Conservation (phyloP, 2,797 vertebrate genomes). For the Gobionotothen gibberifrons region DNA sequence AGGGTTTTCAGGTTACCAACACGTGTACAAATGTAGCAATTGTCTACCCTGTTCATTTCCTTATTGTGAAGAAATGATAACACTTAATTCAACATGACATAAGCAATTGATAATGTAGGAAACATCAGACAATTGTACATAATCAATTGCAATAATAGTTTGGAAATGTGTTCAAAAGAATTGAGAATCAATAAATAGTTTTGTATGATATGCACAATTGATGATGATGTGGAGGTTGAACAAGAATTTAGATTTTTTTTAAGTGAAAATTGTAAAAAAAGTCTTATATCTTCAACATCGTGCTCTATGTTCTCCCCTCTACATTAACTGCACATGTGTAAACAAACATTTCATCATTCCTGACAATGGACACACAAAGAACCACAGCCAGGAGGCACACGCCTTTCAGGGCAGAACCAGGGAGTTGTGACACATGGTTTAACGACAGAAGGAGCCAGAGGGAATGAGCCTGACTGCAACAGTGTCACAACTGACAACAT, state of each 20-base stretch:
- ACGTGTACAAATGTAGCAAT: not conserved
- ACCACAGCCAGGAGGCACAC: slow-evolving; percentile 20
- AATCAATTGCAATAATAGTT: too few relatives aligned
- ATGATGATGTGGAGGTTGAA: too few relatives aligned
- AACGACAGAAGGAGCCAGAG: not conserved
- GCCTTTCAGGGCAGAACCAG: slow-evolving; percentile 1
- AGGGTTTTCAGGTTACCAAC: not conserved
- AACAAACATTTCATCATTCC: slow-evolving; percentile 22
- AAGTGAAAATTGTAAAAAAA: too few relatives aligned
- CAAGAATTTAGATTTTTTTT: too few relatives aligned
- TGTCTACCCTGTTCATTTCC: too few relatives aligned
- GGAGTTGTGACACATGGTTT: slow-evolving; percentile 9
- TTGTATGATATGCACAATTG: too few relatives aligned
- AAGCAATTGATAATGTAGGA: too few relatives aligned
- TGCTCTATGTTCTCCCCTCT: not conserved
- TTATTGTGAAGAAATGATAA: not conserved
- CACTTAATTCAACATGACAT: too few relatives aligned
- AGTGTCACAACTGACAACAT: slow-evolving; percentile 11
- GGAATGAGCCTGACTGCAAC: not conserved
- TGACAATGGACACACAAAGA: slow-evolving; percentile 13
- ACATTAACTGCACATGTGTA: slow-evolving; percentile 1
- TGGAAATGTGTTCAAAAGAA: too few relatives aligned
- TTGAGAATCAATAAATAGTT: too few relatives aligned
- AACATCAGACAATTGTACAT: too few relatives aligned
- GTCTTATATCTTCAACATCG: too few relatives aligned